Evolutionary conservation across 2,797 vertebrate species (phyloP).

Genomic region (Discoglossus pictus): DNA sequence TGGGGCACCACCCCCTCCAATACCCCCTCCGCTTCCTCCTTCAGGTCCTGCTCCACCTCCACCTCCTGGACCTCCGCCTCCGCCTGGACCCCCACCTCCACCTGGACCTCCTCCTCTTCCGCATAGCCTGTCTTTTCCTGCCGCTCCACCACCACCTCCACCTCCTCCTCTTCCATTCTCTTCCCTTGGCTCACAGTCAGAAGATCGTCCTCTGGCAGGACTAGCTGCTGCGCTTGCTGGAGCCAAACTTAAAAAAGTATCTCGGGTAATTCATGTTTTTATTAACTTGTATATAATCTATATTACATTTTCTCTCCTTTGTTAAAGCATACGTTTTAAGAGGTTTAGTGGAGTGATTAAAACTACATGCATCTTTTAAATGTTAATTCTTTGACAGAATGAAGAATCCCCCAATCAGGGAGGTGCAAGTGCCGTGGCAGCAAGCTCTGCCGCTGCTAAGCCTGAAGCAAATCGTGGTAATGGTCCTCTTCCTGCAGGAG

Average conservation of each 20-base stretch:
- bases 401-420: conserved; percentile 81
- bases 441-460: conserved; percentile 74
- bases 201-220: conserved; percentile 86
- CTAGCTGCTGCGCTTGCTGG: conserved; percentile 92
- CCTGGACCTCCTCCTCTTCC: conserved; percentile 73
- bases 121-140: conserved; percentile 69
- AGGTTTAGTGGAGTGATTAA: no score
- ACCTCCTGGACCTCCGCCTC: conserved; percentile 71
- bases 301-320: no score
- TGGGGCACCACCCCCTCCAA: conserved; percentile 34
- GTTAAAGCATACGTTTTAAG: no score
- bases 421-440: conserved; percentile 58
- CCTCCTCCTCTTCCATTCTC: conserved; percentile 87
- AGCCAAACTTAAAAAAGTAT: conserved; percentile 94
- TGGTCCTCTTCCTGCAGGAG: conserved; percentile 84
- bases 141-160: conserved; percentile 73
- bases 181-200: conserved; percentile 77
- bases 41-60: conserved; percentile 65
- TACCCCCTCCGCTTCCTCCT: conserved; percentile 79
- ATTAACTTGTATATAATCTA: no score
- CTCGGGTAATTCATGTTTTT: conserved; percentile 75
- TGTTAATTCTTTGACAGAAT: conserved; percentile 69
- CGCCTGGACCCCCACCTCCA: conserved; percentile 58
- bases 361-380: no score
- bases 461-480: conserved; percentile 84